A percentile compares a stretch with the other conserved stretches of the same genome.
Evolutionary conservation across 2,113 vertebrate genomes (phyloP).

Genomic region (Daphoenositta chrysoptera): DNA sequence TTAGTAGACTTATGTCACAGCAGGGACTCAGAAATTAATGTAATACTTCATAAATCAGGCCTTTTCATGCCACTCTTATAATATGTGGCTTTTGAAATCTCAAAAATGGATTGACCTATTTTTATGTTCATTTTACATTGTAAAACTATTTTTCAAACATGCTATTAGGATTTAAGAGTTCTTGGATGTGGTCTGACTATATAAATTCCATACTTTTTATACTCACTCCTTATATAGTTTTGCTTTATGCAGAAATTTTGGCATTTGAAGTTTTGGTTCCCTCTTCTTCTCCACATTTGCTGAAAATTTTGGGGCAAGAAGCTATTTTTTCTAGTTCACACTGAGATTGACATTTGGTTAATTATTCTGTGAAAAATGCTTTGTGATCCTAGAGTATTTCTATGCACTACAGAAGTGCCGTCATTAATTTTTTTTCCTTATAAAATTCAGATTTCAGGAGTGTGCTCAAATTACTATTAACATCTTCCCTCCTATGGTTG

Average conservation of each 20-base stretch:
- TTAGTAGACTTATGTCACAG: not conserved
- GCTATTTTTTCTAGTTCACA: not conserved
- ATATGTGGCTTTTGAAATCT: not conserved
- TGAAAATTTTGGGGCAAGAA: not conserved
- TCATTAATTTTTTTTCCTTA: not conserved
- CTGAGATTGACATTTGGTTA: not conserved
- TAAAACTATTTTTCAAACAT: slow-evolving; percentile 3
- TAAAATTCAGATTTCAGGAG: not conserved
- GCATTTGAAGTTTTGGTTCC: not conserved
- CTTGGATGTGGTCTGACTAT: not conserved
- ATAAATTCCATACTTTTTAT: not conserved
- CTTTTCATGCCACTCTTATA: not conserved
- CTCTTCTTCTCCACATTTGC: not conserved
- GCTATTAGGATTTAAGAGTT: not conserved
- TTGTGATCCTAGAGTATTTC: not conserved
- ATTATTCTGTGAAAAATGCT: not conserved
- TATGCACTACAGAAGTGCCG: not conserved
- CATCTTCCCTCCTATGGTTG: not conserved
- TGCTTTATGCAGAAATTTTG: not conserved
- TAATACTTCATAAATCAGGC: not conserved
- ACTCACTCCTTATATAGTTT: not conserved
- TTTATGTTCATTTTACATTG: not conserved
- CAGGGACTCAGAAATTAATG: not conserved
- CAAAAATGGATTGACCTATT: not conserved
- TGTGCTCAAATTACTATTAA: not conserved